A percentile compares a stretch with the other conserved stretches of the same genome.
These are phyloP conservation scores for Capitella teleta DNA, from an alignment of 1,140 invertebrate genomes.

Conservation along the genomic window DNA sequence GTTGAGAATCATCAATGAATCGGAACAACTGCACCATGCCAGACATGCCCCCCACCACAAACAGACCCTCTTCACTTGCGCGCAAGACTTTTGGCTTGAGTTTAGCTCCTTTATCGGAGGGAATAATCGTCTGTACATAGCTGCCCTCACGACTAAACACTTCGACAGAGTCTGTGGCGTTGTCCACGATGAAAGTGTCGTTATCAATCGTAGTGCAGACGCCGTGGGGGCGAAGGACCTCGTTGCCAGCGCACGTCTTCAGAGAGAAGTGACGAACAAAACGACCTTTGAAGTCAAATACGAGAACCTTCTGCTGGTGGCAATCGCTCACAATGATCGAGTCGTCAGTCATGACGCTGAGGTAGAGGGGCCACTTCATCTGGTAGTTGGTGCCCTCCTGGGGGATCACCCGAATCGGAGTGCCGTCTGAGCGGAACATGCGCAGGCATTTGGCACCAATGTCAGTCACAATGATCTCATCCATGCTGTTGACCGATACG, in stretches of 20 bases:
- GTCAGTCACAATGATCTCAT: conserved; percentile 2
- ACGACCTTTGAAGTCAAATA: not conserved
- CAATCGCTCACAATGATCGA: not conserved
- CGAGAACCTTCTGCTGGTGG: not conserved
- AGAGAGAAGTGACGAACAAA: not conserved
- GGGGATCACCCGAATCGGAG: not conserved
- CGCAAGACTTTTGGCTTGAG: not conserved
- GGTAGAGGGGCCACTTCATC: not conserved
- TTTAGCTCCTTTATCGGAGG: not conserved
- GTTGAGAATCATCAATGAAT: too few species aligned
- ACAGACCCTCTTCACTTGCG: not conserved
- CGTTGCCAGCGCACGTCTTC: not conserved
- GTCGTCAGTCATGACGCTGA: not conserved
- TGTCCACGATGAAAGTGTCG: not conserved
- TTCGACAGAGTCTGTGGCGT: not conserved
- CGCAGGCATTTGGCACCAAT: not conserved
- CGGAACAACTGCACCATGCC: too few species aligned
- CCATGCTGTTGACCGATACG: not conserved
- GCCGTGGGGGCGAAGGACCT: not conserved
- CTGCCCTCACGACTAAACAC: not conserved
- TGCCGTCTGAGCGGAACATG: not conserved
- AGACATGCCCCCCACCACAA: too few species aligned
- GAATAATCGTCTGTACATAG: not conserved
- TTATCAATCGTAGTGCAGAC: not conserved
- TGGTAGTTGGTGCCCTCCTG: not conserved